These are phyloP conservation scores for Dinothrombium tinctorium DNA, from an alignment of 1,140 invertebrate genomes.

Conservation along the genomic window DNA sequence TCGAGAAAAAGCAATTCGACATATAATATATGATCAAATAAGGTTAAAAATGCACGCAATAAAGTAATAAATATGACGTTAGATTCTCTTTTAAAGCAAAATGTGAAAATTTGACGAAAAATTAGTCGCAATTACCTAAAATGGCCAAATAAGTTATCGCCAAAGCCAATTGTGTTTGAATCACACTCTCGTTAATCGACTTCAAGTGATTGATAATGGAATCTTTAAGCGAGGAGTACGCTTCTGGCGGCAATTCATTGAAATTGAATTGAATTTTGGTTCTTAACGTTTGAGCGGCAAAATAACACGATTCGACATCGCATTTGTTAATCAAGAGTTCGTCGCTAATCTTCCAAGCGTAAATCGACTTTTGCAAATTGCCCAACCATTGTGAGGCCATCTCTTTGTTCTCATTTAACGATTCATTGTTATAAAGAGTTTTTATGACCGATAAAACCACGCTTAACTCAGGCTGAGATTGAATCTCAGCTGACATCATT, in stretches of 20 bases:
- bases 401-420: constrained; percentile 50
- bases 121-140: constrained; percentile 11
- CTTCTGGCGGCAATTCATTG: constrained; percentile 64
- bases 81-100: neutral
- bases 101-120: neutral
- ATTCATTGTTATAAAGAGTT: constrained; percentile 43
- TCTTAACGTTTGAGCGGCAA: constrained; percentile 91
- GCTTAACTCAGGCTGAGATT: constrained; percentile 29
- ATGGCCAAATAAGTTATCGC: constrained; percentile 10
- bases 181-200: constrained; percentile 4
- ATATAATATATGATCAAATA: neutral
- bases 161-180: constrained; percentile 10
- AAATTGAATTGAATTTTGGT: constrained; percentile 74
- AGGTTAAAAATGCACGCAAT: neutral
- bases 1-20: neutral
- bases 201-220: constrained; percentile 69
- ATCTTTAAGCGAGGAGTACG: constrained; percentile 60
- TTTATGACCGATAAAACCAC: constrained; percentile 54
- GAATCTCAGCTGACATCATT: neutral
- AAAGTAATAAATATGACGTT: neutral
- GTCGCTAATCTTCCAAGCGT: constrained; percentile 85
- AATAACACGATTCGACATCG: constrained; percentile 76
- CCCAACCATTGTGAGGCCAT: constrained; percentile 71
- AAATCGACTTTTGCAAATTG: constrained; percentile 76
- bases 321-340: constrained; percentile 62